A percentile compares a stretch with the other conserved stretches of the same genome.
phyloP scores from a whole-genome alignment of 1,140 invertebrate genomes.

The Bombus impatiens region DNA sequence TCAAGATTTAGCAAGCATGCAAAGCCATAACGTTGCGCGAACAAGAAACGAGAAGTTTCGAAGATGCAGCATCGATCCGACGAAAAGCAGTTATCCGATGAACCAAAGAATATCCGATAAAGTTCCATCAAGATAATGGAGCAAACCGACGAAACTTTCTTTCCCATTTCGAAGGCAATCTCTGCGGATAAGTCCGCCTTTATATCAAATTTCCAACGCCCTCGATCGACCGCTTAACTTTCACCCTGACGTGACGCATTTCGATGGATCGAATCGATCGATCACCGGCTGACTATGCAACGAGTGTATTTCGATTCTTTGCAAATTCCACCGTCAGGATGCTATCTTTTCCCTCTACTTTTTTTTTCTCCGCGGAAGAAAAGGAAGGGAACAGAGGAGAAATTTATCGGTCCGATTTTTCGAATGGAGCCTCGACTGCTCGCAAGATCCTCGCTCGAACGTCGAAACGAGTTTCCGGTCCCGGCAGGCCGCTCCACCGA shows the following conservation, averaged over 20 bases:
- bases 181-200: slow-evolving; percentile 13
- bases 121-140: slow-evolving; percentile 40
- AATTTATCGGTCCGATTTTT: background rate
- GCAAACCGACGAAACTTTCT: slow-evolving; percentile 39
- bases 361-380: too few species aligned
- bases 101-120: slow-evolving; percentile 33
- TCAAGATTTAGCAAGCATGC: background rate
- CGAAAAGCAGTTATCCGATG: slow-evolving; percentile 19
- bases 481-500: slow-evolving; percentile 40
- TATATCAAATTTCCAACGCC: slow-evolving; percentile 22
- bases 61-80: background rate
- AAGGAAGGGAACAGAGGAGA: too few species aligned
- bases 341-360: background rate
- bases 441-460: slow-evolving; percentile 33
- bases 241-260: background rate
- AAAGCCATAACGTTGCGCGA: too few species aligned
- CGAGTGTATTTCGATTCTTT: background rate
- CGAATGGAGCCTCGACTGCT: background rate
- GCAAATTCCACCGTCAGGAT: background rate
- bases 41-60: background rate
- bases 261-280: background rate
- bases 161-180: slow-evolving; percentile 33
- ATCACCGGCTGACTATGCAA: background rate
- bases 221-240: slow-evolving; percentile 1
- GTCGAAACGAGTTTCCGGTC: slow-evolving; percentile 40